phyloP scores from a whole-genome alignment of 2,113 vertebrate species.

The Xiphophorus maculatus region DNA sequence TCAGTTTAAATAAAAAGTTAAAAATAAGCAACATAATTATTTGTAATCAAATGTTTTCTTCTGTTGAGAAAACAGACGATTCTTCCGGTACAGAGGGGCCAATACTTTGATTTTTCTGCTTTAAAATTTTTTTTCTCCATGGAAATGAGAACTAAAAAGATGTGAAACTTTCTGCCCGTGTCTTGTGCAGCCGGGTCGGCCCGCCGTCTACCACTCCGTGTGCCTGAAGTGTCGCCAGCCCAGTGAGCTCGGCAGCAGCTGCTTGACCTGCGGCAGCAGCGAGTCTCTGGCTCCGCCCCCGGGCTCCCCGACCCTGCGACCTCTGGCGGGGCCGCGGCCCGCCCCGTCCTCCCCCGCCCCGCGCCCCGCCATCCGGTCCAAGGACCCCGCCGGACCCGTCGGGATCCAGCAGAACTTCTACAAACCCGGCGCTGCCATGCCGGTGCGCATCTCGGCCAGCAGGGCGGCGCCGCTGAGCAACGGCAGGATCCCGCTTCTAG shows the following conservation, averaged over 20 bases:
- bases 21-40: too few species aligned
- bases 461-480: slow-evolving; percentile 80
- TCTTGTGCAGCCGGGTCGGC: slow-evolving; percentile 74
- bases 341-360: slow-evolving; percentile 78
- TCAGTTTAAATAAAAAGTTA: too few species aligned
- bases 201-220: slow-evolving; percentile 75
- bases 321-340: slow-evolving; percentile 70
- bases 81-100: too few species aligned
- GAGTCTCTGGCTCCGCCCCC: slow-evolving; percentile 69
- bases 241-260: slow-evolving; percentile 83
- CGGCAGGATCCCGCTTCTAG: slow-evolving; percentile 70
- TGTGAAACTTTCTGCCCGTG: too few species aligned
- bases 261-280: slow-evolving; percentile 81
- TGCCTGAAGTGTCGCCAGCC: slow-evolving; percentile 84
- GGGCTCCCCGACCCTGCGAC: too few species aligned
- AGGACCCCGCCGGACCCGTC: slow-evolving; percentile 79
- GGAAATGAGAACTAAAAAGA: too few species aligned
- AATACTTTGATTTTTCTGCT: too few species aligned
- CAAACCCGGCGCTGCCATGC: slow-evolving; percentile 71
- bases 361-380: slow-evolving; percentile 86
- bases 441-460: slow-evolving; percentile 64
- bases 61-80: too few species aligned
- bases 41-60: too few species aligned
- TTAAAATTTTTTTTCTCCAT: too few species aligned
- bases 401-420: slow-evolving; percentile 84